Percentiles rank a stretch among this genome's conserved stretches.
Evolutionary conservation across 2,113 vertebrate species (phyloP).

Genomic region (Cisticola juncidis): DNA sequence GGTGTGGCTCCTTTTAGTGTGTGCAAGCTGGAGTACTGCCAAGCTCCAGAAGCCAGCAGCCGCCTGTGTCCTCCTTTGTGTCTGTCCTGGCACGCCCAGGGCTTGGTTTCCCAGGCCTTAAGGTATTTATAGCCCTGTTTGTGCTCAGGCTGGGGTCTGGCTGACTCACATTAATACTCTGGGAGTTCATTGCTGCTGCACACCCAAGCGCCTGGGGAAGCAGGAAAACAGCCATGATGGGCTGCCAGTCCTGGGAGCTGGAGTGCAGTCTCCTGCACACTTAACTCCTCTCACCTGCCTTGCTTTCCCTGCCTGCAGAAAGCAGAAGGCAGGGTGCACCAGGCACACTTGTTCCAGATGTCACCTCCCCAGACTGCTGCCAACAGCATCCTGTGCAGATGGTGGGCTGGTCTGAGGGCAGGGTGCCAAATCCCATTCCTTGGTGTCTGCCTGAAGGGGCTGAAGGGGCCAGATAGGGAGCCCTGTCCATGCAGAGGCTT

Average conservation of each 20-base stretch:
- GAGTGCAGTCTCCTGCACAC: fast-evolving
- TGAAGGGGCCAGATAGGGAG: background rate
- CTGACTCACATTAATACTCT: background rate
- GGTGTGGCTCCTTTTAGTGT: background rate
- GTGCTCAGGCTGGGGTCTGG: background rate
- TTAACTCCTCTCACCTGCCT: background rate
- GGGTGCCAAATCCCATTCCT: background rate
- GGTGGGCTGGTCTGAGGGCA: background rate
- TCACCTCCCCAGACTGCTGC: background rate
- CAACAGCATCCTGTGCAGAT: background rate
- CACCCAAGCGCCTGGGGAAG: background rate
- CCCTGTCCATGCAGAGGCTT: background rate
- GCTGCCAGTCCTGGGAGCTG: background rate
- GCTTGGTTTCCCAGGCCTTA: slow-evolving; percentile 23
- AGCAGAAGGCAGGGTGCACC: background rate
- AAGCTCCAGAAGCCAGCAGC: background rate
- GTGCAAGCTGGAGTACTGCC: background rate
- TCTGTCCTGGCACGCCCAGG: slow-evolving; percentile 32
- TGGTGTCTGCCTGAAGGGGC: background rate
- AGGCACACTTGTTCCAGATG: background rate
- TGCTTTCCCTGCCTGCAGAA: background rate
- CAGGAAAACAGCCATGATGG: background rate
- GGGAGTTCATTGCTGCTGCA: background rate
- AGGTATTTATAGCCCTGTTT: background rate
- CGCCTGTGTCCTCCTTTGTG: background rate